A percentile compares a stretch with the other conserved stretches of the same genome.
These are phyloP conservation scores for Pseudolaguvia tuberculata DNA, from an alignment of 2,113 vertebrate species.

Conservation along the genomic window DNA sequence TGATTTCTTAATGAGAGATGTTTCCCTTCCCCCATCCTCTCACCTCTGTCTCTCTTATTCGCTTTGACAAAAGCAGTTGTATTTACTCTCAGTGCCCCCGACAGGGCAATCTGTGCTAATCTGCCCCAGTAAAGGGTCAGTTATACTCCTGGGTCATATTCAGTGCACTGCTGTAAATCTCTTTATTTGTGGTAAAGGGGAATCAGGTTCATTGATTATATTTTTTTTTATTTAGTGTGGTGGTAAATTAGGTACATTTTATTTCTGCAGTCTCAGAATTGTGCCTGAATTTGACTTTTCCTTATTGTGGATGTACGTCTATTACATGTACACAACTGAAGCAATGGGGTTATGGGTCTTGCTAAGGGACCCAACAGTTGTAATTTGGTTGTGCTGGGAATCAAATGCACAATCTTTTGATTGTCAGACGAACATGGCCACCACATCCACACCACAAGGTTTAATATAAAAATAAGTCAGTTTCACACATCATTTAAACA, in stretches of 20 bases:
- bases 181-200: conserved; percentile 42
- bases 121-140: conserved; percentile 65
- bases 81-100: conserved; percentile 68
- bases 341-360: too few species aligned
- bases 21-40: conserved; percentile 50
- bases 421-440: too few species aligned
- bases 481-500: too few species aligned
- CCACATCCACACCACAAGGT: too few species aligned
- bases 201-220: conserved; percentile 14
- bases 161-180: conserved; percentile 46
- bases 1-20: conserved; percentile 58
- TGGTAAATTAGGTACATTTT: neutral
- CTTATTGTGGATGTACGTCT: neutral
- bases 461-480: too few species aligned
- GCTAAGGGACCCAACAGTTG: too few species aligned
- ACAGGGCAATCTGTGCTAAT: conserved; percentile 70
- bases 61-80: conserved; percentile 68
- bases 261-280: neutral
- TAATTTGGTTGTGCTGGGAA: too few species aligned
- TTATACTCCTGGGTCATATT: conserved; percentile 61
- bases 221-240: neutral
- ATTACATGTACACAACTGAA: too few species aligned
- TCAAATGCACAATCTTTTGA: too few species aligned
- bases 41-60: conserved; percentile 54
- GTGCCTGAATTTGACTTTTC: neutral